Base-by-base conservation (phyloP, 2,113 vertebrate genomes). In the Oryzias celebensis region DNA sequence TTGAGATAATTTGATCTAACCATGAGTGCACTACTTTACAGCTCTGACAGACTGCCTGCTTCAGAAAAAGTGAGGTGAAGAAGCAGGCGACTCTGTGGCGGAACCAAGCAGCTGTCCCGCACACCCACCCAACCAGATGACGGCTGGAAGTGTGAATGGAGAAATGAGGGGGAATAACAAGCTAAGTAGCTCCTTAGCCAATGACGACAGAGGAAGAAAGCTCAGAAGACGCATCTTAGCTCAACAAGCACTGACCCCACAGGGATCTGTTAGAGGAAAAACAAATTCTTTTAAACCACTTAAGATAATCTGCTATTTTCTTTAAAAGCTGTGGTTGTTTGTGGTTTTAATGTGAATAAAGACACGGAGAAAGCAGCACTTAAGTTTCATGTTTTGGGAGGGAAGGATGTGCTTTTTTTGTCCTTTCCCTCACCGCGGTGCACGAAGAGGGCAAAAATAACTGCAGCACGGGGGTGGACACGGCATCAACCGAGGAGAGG, bases 401-500 rank as follows among this genome's bases (percentile, higher is more conserved):
- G 22, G 23, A 58, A 56, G 18, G 47, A 13, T 16, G 44, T 26
- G 47, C 42, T 71, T 78, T 80, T 82, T 65, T 68, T 46, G 10
- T 47, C 65, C 45, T 69, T 66, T 76, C 54, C 77, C 64, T 68
- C 52, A 36, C 42, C 67, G 59, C 52, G 52, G 1, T 52, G 60
- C 53, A 68, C 72, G 18, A 52, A 56, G 58, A 69, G 45, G 59
- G 60, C 63, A 84, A 83, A 87, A 88, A 88, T 82, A 87, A 83
- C 83, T 73, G 36, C 71, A 73, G 74, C 60, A 58, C 41, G 69
- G 65, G 73, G 79, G 83, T 68, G 72, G 74, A 85, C 59, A 59
- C 65, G 61, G 71, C 57, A 79, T 72, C 26, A 18, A 69, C 69
- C 60, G 15, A 82, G 75, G 83, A 84, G 85, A 71, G 75, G 71